phyloP scores from a whole-genome alignment of 2,113 vertebrate species.

The Pachycephala philippinensis region DNA sequence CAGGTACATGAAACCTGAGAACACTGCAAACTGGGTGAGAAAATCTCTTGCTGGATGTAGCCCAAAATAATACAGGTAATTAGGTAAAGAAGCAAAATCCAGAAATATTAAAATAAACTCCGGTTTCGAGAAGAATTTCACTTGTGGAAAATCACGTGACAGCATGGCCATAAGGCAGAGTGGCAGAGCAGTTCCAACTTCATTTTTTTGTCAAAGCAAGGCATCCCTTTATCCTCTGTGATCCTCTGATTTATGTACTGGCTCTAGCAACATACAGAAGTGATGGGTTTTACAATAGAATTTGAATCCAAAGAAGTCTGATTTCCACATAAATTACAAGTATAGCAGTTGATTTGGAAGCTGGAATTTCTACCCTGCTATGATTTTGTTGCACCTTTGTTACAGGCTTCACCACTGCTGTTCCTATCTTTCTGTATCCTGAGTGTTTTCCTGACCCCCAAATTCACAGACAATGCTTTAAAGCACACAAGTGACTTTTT shows the following conservation, averaged over 20 bases:
- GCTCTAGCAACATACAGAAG: neutral
- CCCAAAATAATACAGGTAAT: rapidly evolving
- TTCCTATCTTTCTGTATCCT: neutral
- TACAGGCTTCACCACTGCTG: neutral
- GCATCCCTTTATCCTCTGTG: neutral
- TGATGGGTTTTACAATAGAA: neutral
- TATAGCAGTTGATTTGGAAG: neutral
- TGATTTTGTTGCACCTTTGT: neutral
- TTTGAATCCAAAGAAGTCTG: neutral
- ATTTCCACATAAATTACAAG: neutral
- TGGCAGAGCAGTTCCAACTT: neutral
- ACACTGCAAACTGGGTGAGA: neutral
- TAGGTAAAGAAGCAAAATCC: neutral
- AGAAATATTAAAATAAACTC: neutral
- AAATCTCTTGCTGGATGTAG: neutral
- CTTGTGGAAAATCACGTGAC: neutral
- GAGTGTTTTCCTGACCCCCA: neutral
- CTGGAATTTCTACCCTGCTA: neutral
- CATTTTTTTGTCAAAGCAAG: neutral
- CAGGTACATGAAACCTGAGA: neutral
- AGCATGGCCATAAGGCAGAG: neutral
- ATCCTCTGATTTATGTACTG: neutral
- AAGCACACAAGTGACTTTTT: neutral
- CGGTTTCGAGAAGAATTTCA: neutral
- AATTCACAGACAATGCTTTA: neutral